Evolutionary conservation across 2,113 vertebrate species (phyloP), one percentile per base, ranked within the genome.

Genomic region (Ptychochromis oligacanthus): DNA sequence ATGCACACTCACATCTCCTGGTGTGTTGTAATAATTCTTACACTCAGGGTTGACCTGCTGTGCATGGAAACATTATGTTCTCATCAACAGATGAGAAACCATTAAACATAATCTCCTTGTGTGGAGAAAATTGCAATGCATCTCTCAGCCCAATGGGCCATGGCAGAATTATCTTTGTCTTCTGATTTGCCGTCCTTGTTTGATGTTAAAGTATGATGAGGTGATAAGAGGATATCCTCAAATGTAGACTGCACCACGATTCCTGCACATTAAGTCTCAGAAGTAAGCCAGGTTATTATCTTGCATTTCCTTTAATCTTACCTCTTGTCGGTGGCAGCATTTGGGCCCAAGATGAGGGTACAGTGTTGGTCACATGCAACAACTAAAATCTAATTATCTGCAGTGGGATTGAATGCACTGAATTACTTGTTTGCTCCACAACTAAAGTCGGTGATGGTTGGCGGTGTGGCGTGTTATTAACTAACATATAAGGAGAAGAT

Each of bases 201-300:
- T 87, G 77, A 85, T 81, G 81, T 88, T 62, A 58, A 76, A 86
- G 74, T 75, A 60, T 82, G 78, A 88, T 79, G 77, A 87, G 54
- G 67, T 83, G 81, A 88, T 89, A 54, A 87, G 87, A 81, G 58
- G 67, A 62, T 18, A 5, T 64, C 70, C 64, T 80, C 61, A 65
- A 31, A 74, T 76, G 84, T 10, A 58, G 52, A 82, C 49, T 14
- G 40, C 22, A 46, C 26, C 57, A 31, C 8, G 20, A 55, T 38
- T 65, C 36, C 54, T 34, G 17, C 57, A 62, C 83, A 86, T 88
- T 78, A 83, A 60, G 49, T 75, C 87, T 86, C 46, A 60, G 24
- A 87, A 87, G 80, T 80, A 52, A 88, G 85, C 55, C 56, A 22
- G 64, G 43, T 85, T 82, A 81, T 90, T 89, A 87, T 92, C 85